A percentile compares a stretch with the other conserved stretches of the same genome.
phyloP scores from a whole-genome alignment of 2,888 invertebrate species.

The Mythimna loreyi region DNA sequence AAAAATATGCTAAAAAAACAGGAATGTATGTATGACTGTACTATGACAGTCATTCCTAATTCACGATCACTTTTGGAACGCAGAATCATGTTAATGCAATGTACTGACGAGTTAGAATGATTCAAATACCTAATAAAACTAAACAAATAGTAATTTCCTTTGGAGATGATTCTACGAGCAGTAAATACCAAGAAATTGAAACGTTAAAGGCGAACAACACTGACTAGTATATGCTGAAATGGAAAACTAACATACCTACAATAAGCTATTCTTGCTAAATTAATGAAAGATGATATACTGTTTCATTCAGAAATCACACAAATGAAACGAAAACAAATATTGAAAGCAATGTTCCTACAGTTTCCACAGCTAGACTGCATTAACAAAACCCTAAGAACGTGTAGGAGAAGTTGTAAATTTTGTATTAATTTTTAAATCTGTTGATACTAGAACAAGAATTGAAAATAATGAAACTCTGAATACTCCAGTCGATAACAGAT shows the following conservation, averaged over 20 bases:
- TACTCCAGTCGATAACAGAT: constrained; percentile 54
- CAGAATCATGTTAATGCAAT: not conserved
- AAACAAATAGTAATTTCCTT: not conserved
- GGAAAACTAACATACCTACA: not conserved
- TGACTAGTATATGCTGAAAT: not conserved
- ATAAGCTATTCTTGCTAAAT: not conserved
- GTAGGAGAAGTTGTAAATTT: not conserved
- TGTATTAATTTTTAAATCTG: not conserved
- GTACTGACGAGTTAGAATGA: not conserved
- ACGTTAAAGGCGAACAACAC: not conserved
- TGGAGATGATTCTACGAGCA: not conserved
- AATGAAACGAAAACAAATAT: not conserved
- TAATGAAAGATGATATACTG: not conserved
- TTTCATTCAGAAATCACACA: too few species aligned
- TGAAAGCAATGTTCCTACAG: not conserved
- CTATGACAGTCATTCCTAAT: constrained; percentile 2
- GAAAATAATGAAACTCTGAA: constrained; percentile 57
- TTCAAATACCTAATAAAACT: not conserved
- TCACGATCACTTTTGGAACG: not conserved
- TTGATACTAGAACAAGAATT: not conserved
- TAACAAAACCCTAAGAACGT: not conserved
- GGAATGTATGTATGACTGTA: not conserved
- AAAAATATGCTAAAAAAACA: constrained; percentile 5
- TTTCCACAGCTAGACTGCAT: not conserved
- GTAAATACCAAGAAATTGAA: not conserved